Conservation (phyloP, 2,888 invertebrate genomes). For the Nomada lathburiana region DNA sequence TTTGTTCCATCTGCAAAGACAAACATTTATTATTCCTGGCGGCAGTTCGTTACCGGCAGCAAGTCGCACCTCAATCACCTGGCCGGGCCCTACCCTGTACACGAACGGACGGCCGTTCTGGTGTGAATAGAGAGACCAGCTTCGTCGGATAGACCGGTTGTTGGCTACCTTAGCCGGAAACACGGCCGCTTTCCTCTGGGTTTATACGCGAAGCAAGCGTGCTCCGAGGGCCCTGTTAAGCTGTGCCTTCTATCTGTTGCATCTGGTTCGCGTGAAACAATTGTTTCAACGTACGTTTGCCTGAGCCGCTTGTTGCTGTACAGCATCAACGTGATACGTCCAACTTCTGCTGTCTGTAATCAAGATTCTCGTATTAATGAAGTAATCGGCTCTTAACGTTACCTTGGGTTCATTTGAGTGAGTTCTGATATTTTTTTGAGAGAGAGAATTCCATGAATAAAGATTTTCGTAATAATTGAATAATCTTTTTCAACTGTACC, state of each 20-base stretch:
- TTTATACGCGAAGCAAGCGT: slow-evolving; percentile 15
- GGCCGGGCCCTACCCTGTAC: slow-evolving; percentile 20
- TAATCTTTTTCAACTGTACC: too few relatives aligned
- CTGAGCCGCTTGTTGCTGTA: too few relatives aligned
- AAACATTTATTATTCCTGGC: not conserved
- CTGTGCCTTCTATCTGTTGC: slow-evolving; percentile 40
- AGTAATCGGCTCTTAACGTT: too few relatives aligned
- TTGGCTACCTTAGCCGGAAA: slow-evolving; percentile 63
- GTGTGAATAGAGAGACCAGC: slow-evolving; percentile 40
- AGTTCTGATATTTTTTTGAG: too few relatives aligned
- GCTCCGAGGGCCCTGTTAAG: slow-evolving; percentile 49
- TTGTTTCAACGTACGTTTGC: not conserved
- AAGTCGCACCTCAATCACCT: slow-evolving; percentile 43
- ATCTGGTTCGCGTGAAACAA: slow-evolving; percentile 28
- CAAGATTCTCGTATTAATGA: too few relatives aligned
- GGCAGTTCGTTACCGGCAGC: not conserved
- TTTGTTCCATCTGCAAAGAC: not conserved
- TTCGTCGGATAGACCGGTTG: slow-evolving; percentile 51
- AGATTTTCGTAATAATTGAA: too few relatives aligned
- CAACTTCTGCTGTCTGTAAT: too few relatives aligned
- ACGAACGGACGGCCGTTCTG: slow-evolving; percentile 15
- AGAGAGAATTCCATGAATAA: too few relatives aligned
- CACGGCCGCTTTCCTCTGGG: slow-evolving; percentile 31
- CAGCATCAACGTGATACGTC: too few relatives aligned
- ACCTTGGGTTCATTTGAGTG: too few relatives aligned